phyloP scores from a whole-genome alignment of 2,888 invertebrate genomes.

The Pheosia gnoma region DNA sequence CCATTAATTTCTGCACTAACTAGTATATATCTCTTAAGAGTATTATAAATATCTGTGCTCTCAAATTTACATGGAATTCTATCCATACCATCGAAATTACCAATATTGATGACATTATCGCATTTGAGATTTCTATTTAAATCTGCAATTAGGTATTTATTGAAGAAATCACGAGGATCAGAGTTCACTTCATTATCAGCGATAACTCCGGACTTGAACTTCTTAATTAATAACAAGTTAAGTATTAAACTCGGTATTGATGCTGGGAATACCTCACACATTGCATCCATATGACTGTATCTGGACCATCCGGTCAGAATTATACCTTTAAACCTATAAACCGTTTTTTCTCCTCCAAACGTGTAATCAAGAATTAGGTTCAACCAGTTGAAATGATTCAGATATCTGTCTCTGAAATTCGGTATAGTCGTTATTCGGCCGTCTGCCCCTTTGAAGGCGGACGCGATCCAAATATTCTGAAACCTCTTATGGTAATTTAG shows the following conservation, averaged over 20 bases:
- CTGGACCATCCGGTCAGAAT: slow-evolving; percentile 90
- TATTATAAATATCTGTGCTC: slow-evolving; percentile 35
- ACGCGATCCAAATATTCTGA: slow-evolving; percentile 89
- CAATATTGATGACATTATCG: slow-evolving; percentile 15
- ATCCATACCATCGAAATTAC: slow-evolving; percentile 33
- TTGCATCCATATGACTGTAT: slow-evolving; percentile 86
- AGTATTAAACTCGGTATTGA: slow-evolving; percentile 86
- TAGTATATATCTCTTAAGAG: slow-evolving; percentile 29
- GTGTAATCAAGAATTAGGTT: slow-evolving; percentile 81
- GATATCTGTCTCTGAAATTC: slow-evolving; percentile 85
- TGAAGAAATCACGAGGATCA: slow-evolving; percentile 34
- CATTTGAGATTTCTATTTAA: slow-evolving; percentile 42
- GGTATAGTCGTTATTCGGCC: slow-evolving; percentile 79
- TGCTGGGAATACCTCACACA: slow-evolving; percentile 86
- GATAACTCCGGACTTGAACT: slow-evolving; percentile 47
- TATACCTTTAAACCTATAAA: slow-evolving; percentile 83
- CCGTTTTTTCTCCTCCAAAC: slow-evolving; percentile 50
- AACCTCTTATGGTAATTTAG: slow-evolving; percentile 76
- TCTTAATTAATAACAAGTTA: slow-evolving; percentile 79
- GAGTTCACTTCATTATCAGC: slow-evolving; percentile 16
- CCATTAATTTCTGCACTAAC: slow-evolving; percentile 25
- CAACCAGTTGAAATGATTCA: slow-evolving; percentile 90
- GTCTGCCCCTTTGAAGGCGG: slow-evolving; percentile 93
- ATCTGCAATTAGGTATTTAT: slow-evolving; percentile 36
- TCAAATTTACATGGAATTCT: slow-evolving; percentile 46